A percentile compares a stretch with the other conserved stretches of the same genome.
phyloP scores from a whole-genome alignment of 92 coral and sea anemone species.

The Pocillopora meandrina region DNA sequence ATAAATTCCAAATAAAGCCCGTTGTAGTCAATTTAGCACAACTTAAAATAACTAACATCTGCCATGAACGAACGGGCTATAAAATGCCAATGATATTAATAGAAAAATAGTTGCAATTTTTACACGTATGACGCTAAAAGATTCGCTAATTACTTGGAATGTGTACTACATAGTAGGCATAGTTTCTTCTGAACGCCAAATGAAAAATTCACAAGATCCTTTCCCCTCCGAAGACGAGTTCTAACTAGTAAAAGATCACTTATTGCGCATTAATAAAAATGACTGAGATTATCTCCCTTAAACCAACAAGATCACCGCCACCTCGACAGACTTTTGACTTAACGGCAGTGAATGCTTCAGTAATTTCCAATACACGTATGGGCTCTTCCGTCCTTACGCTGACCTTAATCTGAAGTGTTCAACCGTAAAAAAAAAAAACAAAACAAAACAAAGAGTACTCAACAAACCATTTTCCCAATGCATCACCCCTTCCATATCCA shows the following conservation, averaged over 20 bases:
- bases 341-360: no score
- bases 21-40: neutral
- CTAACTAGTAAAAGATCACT: no score
- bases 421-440: no score
- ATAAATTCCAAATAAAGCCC: neutral
- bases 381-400: no score
- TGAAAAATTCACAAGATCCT: neutral
- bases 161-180: neutral
- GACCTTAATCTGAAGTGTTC: no score
- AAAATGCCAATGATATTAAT: neutral
- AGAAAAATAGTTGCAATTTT: neutral
- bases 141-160: neutral
- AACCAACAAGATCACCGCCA: no score
- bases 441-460: no score
- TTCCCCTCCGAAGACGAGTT: no score
- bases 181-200: neutral
- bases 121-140: neutral
- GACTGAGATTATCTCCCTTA: no score
- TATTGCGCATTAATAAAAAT: no score
- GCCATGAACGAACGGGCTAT: neutral
- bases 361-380: no score
- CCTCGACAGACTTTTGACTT: no score
- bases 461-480: neutral
- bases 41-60: neutral
- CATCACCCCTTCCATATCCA: neutral